phyloP scores from a whole-genome alignment of 2,113 vertebrate genomes.

The Peromyscus californicus region DNA sequence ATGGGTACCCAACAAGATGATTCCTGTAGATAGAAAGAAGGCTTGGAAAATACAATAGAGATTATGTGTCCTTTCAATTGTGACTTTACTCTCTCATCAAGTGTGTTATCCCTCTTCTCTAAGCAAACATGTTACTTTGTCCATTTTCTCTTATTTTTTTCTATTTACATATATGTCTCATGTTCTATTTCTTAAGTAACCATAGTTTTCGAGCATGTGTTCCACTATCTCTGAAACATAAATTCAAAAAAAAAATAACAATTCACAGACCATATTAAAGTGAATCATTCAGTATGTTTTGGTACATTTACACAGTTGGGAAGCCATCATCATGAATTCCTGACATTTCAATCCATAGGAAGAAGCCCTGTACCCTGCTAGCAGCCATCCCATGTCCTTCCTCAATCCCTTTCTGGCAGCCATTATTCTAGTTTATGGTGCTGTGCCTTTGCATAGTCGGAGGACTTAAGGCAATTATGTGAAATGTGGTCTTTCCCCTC shows the following conservation, averaged over 20 bases:
- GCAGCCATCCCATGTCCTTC: not conserved
- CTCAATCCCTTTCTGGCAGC: not conserved
- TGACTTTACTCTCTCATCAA: not conserved
- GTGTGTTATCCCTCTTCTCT: not conserved
- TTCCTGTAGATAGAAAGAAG: not conserved
- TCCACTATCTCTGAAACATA: not conserved
- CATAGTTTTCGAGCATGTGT: not conserved
- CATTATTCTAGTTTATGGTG: not conserved
- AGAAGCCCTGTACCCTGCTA: not conserved
- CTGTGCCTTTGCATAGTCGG: not conserved
- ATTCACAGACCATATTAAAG: constrained; percentile 15
- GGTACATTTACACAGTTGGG: not conserved
- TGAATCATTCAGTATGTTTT: not conserved
- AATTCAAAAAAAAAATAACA: not conserved
- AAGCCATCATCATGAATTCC: not conserved
- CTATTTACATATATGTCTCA: not conserved
- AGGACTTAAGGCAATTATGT: not conserved
- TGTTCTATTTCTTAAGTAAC: not conserved
- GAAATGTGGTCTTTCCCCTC: not conserved
- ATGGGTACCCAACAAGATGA: not conserved
- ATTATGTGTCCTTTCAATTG: not conserved
- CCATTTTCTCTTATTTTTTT: not conserved
- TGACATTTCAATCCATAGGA: not conserved
- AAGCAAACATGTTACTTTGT: not conserved
- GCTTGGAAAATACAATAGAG: not conserved